Conservation (phyloP, 2,113 vertebrate species). For the Columba janthina region DNA sequence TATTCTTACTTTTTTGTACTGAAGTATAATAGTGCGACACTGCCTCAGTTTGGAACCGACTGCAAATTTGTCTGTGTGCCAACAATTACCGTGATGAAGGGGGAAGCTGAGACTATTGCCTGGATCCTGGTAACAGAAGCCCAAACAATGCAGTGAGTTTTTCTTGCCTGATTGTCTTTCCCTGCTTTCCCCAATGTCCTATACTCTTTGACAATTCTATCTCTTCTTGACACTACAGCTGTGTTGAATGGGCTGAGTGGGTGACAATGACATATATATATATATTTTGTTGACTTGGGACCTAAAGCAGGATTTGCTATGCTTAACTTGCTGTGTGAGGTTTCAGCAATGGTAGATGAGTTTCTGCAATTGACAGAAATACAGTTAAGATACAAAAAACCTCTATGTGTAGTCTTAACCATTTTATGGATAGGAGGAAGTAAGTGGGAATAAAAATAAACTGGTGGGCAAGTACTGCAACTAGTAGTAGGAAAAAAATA, state of each 20-base stretch:
- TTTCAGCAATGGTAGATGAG: not conserved
- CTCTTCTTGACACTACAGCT: not conserved
- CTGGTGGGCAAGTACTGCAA: not conserved
- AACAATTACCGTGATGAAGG: not conserved
- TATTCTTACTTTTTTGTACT: not conserved
- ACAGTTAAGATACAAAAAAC: not conserved
- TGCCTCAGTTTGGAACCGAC: not conserved
- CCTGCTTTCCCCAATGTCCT: not conserved
- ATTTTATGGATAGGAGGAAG: not conserved
- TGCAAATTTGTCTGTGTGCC: not conserved
- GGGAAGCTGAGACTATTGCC: not conserved
- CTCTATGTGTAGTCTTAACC: not conserved
- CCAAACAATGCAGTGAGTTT: not conserved
- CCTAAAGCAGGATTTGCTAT: not conserved
- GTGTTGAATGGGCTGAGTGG: not conserved
- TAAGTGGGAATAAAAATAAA: not conserved
- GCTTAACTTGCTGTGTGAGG: not conserved
- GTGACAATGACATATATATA: not conserved
- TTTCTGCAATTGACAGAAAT: not conserved
- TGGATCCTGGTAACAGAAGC: not conserved
- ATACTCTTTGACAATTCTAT: not conserved
- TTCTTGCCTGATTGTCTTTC: not conserved
- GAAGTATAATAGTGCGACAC: not conserved
- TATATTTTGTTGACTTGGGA: not conserved
- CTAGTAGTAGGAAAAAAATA: not conserved